A percentile compares a stretch with the other conserved stretches of the same genome.
These are phyloP conservation scores for Sympetrum striolatum DNA, from an alignment of 2,888 invertebrate genomes.

Conservation along the genomic window DNA sequence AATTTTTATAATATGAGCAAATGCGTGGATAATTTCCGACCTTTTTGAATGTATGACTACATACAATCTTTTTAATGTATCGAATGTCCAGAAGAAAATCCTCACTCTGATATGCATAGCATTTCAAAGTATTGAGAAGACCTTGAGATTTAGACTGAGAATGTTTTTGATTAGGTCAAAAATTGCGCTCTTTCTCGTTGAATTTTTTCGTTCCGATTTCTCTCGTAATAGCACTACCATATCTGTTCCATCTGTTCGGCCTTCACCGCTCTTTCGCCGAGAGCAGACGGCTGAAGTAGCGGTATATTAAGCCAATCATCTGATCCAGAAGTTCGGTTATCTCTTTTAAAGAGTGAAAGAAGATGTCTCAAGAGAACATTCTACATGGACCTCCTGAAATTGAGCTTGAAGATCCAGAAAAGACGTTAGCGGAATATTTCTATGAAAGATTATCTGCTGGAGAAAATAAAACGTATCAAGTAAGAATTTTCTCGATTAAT, in stretches of 20 bases:
- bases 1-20: no score
- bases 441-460: constrained; percentile 64
- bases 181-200: no score
- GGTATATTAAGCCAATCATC: not conserved
- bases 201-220: no score
- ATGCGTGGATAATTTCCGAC: no score
- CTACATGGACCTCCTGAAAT: constrained; percentile 10
- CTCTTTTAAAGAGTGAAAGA: not conserved
- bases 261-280: not conserved
- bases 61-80: no score
- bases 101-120: no score
- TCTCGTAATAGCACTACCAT: no score
- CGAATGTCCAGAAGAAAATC: no score
- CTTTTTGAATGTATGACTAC: no score
- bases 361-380: not conserved
- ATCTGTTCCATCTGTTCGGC: not conserved
- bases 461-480: constrained; percentile 62
- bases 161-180: no score
- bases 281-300: not conserved
- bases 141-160: no score
- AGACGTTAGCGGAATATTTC: constrained; percentile 62
- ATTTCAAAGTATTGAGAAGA: no score
- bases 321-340: not conserved
- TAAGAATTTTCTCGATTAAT: constrained; percentile 53
- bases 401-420: not conserved